These are phyloP conservation scores for Drosophila melanica DNA, from an alignment of 1,140 invertebrate species.

Conservation along the genomic window DNA sequence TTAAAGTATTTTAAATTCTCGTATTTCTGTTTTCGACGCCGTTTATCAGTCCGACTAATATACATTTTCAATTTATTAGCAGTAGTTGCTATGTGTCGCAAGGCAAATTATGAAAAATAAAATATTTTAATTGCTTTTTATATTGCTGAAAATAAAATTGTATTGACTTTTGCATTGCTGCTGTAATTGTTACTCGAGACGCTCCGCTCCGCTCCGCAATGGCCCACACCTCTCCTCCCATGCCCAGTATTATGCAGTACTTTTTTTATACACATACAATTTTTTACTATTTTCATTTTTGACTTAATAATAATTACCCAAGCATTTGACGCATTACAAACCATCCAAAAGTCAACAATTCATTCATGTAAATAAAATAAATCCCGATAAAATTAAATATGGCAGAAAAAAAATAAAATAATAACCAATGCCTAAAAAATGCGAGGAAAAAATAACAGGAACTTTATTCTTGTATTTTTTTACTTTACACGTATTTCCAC, in stretches of 20 bases:
- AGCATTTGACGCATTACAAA: constrained; percentile 18
- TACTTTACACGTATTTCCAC: constrained; percentile 35
- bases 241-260: constrained; percentile 19
- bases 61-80: not conserved
- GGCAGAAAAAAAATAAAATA: constrained; percentile 26
- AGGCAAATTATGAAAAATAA: not conserved
- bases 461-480: constrained; percentile 32
- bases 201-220: constrained; percentile 4
- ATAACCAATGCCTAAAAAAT: constrained; percentile 15
- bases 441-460: constrained; percentile 32
- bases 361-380: constrained; percentile 73
- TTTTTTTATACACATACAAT: constrained; percentile 29
- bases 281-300: constrained; percentile 6
- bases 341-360: constrained; percentile 59
- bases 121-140: not conserved
- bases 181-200: constrained; percentile 23
- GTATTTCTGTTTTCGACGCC: not conserved
- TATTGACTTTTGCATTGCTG: constrained; percentile 11
- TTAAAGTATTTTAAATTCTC: not conserved
- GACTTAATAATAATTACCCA: constrained; percentile 11
- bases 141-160: not conserved
- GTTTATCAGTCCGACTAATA: too few relatives aligned
- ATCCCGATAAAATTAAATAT: constrained; percentile 36
- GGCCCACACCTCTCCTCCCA: not conserved
- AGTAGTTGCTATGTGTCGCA: too few relatives aligned